phyloP scores from a whole-genome alignment of 2,113 vertebrate genomes.

The Muntiacus muntjak region DNA sequence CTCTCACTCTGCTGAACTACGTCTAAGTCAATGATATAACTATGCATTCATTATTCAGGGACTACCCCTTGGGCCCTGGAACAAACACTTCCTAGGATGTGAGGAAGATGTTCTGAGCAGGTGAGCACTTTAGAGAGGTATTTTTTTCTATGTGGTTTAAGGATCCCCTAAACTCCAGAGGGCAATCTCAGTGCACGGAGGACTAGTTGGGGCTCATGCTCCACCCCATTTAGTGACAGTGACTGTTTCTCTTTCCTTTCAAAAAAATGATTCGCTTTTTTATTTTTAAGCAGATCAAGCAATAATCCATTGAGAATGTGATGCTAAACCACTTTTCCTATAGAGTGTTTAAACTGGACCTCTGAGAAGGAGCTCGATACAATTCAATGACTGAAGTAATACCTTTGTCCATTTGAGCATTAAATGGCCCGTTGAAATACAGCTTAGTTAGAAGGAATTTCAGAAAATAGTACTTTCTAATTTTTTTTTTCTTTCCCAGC shows the following conservation, averaged over 20 bases:
- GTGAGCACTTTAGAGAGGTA: conserved; percentile 4
- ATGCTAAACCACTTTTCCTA: conserved; percentile 83
- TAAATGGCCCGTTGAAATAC: conserved; percentile 87
- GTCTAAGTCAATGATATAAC: conserved; percentile 20
- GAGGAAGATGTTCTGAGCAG: neutral
- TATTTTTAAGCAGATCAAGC: conserved; percentile 72
- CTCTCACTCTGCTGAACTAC: neutral
- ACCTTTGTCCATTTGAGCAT: conserved; percentile 89
- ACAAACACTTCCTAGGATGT: neutral
- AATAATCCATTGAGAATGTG: conserved; percentile 78
- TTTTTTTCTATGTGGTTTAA: neutral
- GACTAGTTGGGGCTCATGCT: conserved; percentile 58
- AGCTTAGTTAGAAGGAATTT: conserved; percentile 85
- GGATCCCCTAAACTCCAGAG: conserved; percentile 46
- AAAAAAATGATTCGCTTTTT: conserved; percentile 70
- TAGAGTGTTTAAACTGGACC: conserved; percentile 81
- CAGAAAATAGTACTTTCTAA: conserved; percentile 81
- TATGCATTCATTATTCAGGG: neutral
- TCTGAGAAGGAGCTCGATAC: conserved; percentile 84
- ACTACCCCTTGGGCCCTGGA: neutral
- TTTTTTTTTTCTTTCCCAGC: conserved; percentile 80
- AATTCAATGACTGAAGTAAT: conserved; percentile 87
- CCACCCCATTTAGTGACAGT: conserved; percentile 35
- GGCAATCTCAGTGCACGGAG: conserved; percentile 58
- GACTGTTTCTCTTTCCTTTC: conserved; percentile 66